Conservation (phyloP, 53 echinoderm and acorn worm species). For the Hippasteria phrygiana region DNA sequence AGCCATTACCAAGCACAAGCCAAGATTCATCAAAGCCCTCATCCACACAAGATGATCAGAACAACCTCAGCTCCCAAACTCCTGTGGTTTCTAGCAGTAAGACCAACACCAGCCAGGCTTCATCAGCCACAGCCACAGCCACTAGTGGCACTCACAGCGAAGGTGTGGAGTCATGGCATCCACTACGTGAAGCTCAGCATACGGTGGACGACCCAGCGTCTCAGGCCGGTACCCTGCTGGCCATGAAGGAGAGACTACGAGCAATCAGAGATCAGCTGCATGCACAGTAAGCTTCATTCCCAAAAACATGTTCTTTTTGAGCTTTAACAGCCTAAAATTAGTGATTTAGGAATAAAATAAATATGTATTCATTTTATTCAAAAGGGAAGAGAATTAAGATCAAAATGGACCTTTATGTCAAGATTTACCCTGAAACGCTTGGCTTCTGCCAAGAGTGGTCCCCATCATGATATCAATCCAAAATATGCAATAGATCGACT, state of each 20-base stretch:
- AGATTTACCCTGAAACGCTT: neutral
- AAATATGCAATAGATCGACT: too few species aligned
- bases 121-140: neutral
- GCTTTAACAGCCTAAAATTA: neutral
- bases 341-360: too few species aligned
- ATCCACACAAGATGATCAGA: neutral
- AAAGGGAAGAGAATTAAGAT: too few species aligned
- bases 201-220: conserved; percentile 85
- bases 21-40: conserved; percentile 20
- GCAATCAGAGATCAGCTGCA: conserved; percentile 13
- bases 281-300: neutral
- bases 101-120: neutral
- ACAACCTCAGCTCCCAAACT: neutral
- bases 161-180: conserved; percentile 72
- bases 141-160: conserved; percentile 11
- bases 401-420: neutral
- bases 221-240: conserved; percentile 82
- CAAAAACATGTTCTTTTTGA: neutral
- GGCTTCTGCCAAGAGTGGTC: neutral
- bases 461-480: too few species aligned
- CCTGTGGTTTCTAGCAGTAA: neutral
- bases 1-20: conserved; percentile 32
- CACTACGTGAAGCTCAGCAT: conserved; percentile 73
- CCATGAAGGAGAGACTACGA: conserved; percentile 72
- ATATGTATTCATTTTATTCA: too few species aligned